These are phyloP conservation scores for Gila orcuttii DNA, from an alignment of 2,113 vertebrate species.

Conservation along the genomic window DNA sequence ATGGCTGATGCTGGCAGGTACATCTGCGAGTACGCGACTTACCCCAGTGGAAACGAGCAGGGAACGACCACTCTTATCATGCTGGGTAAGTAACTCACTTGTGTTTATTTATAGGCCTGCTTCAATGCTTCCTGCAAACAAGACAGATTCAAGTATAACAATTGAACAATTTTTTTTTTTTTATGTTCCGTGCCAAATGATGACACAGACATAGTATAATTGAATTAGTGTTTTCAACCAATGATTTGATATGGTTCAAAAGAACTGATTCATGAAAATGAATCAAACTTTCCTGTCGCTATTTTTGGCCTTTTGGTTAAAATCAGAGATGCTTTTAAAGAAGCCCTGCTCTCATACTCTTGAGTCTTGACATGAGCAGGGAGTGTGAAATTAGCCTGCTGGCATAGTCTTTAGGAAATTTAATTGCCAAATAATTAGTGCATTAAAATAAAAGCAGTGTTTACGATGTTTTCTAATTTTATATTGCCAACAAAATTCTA, in stretches of 20 bases:
- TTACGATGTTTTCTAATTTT: background rate
- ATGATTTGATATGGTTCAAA: background rate
- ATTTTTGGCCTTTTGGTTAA: background rate
- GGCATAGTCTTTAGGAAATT: background rate
- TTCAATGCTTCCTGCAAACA: background rate
- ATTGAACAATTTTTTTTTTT: no score
- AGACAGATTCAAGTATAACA: background rate
- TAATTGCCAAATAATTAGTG: slow-evolving; percentile 14
- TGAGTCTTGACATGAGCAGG: background rate
- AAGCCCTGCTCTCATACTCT: background rate
- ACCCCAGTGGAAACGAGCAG: slow-evolving; percentile 81
- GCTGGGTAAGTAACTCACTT: slow-evolving; percentile 70
- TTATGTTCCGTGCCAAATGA: background rate
- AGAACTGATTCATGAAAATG: background rate
- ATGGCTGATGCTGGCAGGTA: slow-evolving; percentile 83
- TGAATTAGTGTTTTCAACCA: background rate
- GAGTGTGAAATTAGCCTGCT: background rate
- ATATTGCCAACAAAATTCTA: background rate
- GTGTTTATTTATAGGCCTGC: background rate
- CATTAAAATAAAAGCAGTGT: background rate
- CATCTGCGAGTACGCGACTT: slow-evolving; percentile 85
- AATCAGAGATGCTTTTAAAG: background rate
- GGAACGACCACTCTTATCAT: slow-evolving; percentile 77
- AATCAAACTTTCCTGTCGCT: background rate
- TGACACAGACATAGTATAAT: background rate